Evolutionary conservation across 1,140 invertebrate species (phyloP), one percentile per base, ranked within the genome.

Genomic region (Oncopeltus fasciatus): DNA sequence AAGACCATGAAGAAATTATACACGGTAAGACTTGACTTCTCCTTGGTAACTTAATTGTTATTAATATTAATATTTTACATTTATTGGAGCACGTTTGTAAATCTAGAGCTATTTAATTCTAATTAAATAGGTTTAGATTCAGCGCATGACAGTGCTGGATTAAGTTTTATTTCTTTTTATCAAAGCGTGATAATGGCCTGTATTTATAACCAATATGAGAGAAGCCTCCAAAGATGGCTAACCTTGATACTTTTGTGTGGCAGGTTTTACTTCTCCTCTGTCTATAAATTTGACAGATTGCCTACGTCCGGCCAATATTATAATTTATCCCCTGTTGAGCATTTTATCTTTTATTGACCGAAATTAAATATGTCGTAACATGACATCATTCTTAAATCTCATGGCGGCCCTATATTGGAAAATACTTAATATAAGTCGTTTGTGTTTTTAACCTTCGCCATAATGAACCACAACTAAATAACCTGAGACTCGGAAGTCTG

Each of bases 191-290:
- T 33, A 33, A 57, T 29, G 33, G 18, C 16, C 31, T 29, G 56
- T 64, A 64, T 64, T 64, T 64, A 64, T 64, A 64, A 64, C 63
- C 63, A 64, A 56, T 61, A 64, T 57, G 53, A 64, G 49, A 61
- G 63, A 64, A 64, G 63, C 63, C 63, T 64, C 63, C 63, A 57
- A 33, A 57, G 63, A 64, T 49, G 59, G 51, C 63, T 64, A 64
- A 64, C 63, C 63, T 64, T 64, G 59, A 31, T n/a, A 1, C 14
- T 51, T 28, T 33, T 14, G 14, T n/a, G 2, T 24, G 60, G 60
- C 46, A 63, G 62, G 62, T 63, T 63, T 59, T 63, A 18, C 21
- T 63, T 63, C 62, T 18, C n/a, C 14, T 38, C 31, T 8, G 31
- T 14, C 14, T 38, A 14, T 8, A 38, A 38, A 5, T 14, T 38